phyloP scores from a whole-genome alignment of 2,113 vertebrate species.

The Thamnophis sirtalis region DNA sequence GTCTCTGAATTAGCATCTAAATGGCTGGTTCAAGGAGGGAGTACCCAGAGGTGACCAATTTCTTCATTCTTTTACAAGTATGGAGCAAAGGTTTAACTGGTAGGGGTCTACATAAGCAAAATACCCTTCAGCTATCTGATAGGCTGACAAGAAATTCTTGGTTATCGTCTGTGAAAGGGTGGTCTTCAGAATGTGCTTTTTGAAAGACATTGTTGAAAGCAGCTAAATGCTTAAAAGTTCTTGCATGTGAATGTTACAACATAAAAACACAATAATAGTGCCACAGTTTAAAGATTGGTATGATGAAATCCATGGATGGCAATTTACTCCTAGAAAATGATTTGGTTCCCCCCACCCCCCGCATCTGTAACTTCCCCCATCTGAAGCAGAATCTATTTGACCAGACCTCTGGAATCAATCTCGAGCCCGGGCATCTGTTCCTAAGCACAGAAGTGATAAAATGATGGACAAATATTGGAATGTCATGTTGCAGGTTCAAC shows the following conservation, averaged over 20 bases:
- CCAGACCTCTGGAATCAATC: neutral
- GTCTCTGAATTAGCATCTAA: neutral
- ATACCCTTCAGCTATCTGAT: neutral
- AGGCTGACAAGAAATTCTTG: neutral
- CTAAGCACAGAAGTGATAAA: neutral
- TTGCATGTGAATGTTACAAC: neutral
- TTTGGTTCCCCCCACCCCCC: neutral
- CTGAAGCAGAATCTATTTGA: neutral
- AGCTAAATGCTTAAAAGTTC: neutral
- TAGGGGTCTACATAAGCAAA: neutral
- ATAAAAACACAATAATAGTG: neutral
- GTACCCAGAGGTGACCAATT: neutral
- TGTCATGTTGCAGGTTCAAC: neutral
- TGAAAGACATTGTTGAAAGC: neutral
- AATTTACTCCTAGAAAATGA: neutral
- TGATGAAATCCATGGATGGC: neutral
- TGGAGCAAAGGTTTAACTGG: neutral
- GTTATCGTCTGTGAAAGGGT: neutral
- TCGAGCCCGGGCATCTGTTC: neutral
- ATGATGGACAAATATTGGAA: neutral
- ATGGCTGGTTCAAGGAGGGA: neutral
- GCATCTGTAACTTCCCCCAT: neutral
- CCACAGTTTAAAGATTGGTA: neutral
- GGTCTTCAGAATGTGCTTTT: neutral
- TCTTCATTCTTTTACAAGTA: neutral